Base-by-base conservation (phyloP, 2,888 invertebrate genomes). In the Sesamia inferens region DNA sequence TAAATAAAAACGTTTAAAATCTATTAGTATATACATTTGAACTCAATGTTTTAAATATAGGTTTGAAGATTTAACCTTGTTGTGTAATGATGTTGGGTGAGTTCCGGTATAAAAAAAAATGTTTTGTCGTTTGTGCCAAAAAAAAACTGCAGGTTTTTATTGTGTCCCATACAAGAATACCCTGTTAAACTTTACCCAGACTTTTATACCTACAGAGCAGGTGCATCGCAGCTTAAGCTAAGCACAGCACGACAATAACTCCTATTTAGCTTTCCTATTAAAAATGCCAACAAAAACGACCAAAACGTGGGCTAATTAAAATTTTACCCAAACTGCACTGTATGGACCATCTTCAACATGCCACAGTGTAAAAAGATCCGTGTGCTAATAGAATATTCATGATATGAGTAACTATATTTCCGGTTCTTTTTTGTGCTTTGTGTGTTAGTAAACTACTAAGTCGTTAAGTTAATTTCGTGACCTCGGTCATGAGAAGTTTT, bases 281-380 rank as follows among this genome's bases (percentile, higher is more conserved):
- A 90, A 90, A 90, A 89, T 78, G 84, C 81, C 74, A 76, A 75
- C 85, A 83, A 86, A 86, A 85, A 86, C 68, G 84, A 85, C 84
- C 76, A 83, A 81, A 84, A 48, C 66, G 59, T 51, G 76, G 69
- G 85, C 89, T 91, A 89, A 91, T 92, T 91, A 91, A 90, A 91
- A 90, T 87, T 90, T 90, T 85, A 90, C 85, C 79, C 66, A 74
- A 76, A 73, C 63, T 85, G 66, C 78, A 83, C 71, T 79, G 72
- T 69, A 71, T 73, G 77, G 58, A 39, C 44, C 68, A 51, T 83
- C 85, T 81, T 62, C 48, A 48, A 58, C 44, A 31, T 24, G 71
- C 22, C 78, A 74, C 71, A 85, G 87, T 5, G 58, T 77, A 85
- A 70, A 66, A 77, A 83, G 16, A 65, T 58, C 63, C 68, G 78